phyloP scores from a whole-genome alignment of 1,140 invertebrate species.

The Asobara japonica region DNA sequence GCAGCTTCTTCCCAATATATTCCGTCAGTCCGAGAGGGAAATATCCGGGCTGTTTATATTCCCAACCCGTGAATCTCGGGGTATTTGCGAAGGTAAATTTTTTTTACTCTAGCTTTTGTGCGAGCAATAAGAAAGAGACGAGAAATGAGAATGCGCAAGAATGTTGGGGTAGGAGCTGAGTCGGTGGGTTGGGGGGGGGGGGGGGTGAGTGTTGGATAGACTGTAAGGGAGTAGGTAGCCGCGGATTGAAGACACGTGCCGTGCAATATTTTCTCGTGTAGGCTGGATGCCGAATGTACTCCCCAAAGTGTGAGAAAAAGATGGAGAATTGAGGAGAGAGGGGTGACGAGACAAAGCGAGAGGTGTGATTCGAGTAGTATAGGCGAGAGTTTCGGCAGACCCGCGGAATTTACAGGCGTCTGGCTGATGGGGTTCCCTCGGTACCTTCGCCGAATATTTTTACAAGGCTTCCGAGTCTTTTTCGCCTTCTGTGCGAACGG shows the following conservation, averaged over 20 bases:
- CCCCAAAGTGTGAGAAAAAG: background rate
- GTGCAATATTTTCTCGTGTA: constrained; percentile 58
- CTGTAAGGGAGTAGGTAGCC: constrained; percentile 21
- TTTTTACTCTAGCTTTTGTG: background rate
- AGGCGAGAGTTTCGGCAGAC: constrained; percentile 15
- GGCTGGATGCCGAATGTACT: constrained; percentile 37
- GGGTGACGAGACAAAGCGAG: background rate
- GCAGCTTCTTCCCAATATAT: background rate
- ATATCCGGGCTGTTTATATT: background rate
- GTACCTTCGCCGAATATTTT: constrained; percentile 28
- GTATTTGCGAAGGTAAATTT: background rate
- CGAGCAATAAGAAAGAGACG: constrained; percentile 1
- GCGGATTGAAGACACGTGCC: constrained; percentile 45
- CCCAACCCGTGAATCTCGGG: background rate
- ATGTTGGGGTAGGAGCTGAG: no score
- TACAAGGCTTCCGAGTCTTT: constrained; percentile 27
- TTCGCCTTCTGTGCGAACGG: background rate
- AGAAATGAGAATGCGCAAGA: background rate
- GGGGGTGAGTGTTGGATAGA: constrained; percentile 19
- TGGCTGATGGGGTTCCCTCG: constrained; percentile 31
- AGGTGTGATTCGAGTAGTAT: constrained; percentile 13
- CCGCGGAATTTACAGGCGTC: constrained; percentile 26
- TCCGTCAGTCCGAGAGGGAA: background rate
- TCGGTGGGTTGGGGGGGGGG: no score
- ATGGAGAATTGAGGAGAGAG: background rate